Evolutionary conservation across 2,113 vertebrate genomes (phyloP), one percentile per base, ranked within the genome.

Genomic region (Podarcis raffonei): DNA sequence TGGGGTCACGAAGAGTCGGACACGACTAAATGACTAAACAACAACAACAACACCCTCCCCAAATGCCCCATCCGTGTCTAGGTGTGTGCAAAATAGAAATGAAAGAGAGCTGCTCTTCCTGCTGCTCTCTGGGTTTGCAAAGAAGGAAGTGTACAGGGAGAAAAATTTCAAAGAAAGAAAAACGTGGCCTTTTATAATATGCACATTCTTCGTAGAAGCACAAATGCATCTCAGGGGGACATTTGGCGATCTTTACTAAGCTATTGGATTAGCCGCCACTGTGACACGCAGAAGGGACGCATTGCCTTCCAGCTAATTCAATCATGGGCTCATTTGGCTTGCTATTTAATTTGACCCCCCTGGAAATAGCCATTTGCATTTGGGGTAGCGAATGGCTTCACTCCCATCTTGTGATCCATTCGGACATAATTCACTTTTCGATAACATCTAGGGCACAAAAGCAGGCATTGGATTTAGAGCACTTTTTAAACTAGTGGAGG

Each of bases 291-390:
- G 18, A 37, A 30, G 57, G 74, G 39, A 86, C 32, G 12, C 35
- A 22, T 77, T 86, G 25, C 74, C 57, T 86, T 65, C 74, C 57
- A 18, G 74, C 59, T 86, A 86, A 86, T 85, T 85, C 84, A 77
- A 66, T 85, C 84, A 62, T 18, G 18, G 57, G 59, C 62, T 66
- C 57, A 48, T 37, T 76, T 85, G 84, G 37, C 57, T 76, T 65
- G 84, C 57, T 77, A 59, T 16, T 59, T 86, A 77, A 86, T 86
- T 86, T 65, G 84, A 42, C 72, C 30, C 72, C 37, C 57, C 27
- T 62, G 62, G 59, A 77, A 39, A 4, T 20, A 85, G 4, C 57
- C 57, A 85, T 85, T 85, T 85, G 84, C 84, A 85, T 85, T 39
- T 25, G 3, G 6, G 30, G 23, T 76, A 76, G 75, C 71, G 20